Percentiles rank a stretch among this genome's conserved stretches.
These are phyloP conservation scores for Tenthredo distinguenda DNA, from an alignment of 2,888 invertebrate genomes.

Conservation along the genomic window DNA sequence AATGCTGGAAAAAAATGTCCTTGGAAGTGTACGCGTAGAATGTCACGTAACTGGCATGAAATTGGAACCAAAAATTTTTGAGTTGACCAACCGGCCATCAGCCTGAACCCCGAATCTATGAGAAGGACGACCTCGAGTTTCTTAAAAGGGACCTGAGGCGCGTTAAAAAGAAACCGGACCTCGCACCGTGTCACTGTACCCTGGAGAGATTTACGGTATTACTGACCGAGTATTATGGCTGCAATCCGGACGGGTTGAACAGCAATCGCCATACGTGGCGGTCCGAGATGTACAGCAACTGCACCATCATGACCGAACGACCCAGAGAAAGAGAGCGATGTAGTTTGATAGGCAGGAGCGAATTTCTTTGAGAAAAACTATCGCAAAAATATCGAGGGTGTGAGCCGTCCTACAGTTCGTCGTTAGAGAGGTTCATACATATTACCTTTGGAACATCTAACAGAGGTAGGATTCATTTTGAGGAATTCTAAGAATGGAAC, in stretches of 20 bases:
- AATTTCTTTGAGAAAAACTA: not conserved
- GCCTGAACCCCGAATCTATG: not conserved
- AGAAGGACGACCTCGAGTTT: slow-evolving; percentile 37
- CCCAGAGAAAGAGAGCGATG: slow-evolving; percentile 35
- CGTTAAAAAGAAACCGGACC: slow-evolving; percentile 50
- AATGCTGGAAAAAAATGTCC: not conserved
- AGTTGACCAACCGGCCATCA: not conserved
- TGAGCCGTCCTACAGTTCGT: not conserved
- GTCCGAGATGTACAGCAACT: not conserved
- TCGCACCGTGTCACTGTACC: slow-evolving; percentile 51
- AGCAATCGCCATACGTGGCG: slow-evolving; percentile 49
- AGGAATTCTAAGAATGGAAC: not conserved
- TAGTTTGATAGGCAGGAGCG: not conserved
- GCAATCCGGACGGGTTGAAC: slow-evolving; percentile 31
- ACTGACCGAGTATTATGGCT: slow-evolving; percentile 51
- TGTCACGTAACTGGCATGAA: slow-evolving; percentile 31
- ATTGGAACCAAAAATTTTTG: slow-evolving; percentile 16
- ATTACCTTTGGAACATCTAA: not conserved
- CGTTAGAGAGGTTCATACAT: not conserved
- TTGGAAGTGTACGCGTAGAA: slow-evolving; percentile 9
- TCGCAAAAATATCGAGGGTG: not conserved
- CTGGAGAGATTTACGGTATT: slow-evolving; percentile 49
- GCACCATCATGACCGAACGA: slow-evolving; percentile 41
- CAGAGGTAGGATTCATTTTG: not conserved
- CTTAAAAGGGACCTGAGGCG: slow-evolving; percentile 21